Base-by-base conservation (phyloP, 2,113 vertebrate species). In the Dryoscopus gambensis region DNA sequence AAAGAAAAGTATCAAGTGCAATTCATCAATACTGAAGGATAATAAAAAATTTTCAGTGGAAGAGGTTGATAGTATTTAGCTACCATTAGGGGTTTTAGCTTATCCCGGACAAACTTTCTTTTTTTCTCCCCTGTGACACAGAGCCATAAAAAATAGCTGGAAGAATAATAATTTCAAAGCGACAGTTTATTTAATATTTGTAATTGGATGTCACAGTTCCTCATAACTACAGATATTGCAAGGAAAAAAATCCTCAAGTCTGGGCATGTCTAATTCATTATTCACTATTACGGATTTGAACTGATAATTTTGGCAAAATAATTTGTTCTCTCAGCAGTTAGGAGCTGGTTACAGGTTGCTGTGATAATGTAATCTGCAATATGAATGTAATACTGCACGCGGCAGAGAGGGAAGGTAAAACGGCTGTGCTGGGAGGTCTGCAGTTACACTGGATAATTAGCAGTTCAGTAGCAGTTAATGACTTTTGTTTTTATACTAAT, bases 261-360 rank as follows among this genome's bases (percentile, higher is more conserved):
- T 96, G 73, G 59, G 57, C 88, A 82, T 87, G 73, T 93, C 89
- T 95, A 93, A 96, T 97, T 94, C 77, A 82, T 96, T 97, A 87
- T 89, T 96, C 89, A 82, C 53, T 76, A 42, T 82, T 95, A 84
- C 0, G 1, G 78, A 79, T 87, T 94, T 82, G 73, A 96, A 90
- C 86, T 15, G 60, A 67, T 95, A 90, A 92, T 95, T 96, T 94
- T 82, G 55, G 92, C 49, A 89, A 97, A 97, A 93, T 89, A 95
- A 94, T 95, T 96, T 94, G 63, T 97, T 94, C 93, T 92, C 76
- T 92, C 69, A 84, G 92, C 86, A 89, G 87, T 96, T 94, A 92
- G 93, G 62, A 93, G 63, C 69, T 3, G 4, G 95, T 89, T 97
- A 64, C 77, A 92, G 71, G 93, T 96, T 70, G 40, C 93, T 95